phyloP scores from a whole-genome alignment of 2,888 invertebrate genomes.

The Anarsia innoxiella region DNA sequence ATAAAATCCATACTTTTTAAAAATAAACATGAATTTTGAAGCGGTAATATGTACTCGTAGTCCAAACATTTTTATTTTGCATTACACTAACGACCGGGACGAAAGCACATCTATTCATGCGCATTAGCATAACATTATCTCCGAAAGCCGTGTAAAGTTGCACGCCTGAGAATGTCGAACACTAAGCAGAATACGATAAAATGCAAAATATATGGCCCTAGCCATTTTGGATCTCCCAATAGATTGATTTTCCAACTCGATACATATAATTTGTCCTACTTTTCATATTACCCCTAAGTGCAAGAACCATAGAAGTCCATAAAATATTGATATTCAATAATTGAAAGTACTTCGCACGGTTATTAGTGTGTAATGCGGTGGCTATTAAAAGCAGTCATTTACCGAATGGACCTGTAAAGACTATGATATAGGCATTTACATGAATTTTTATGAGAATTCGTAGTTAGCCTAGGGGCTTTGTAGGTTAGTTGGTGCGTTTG shows the following conservation, averaged over 20 bases:
- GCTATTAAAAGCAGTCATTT: conserved; percentile 26
- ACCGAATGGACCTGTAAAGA: conserved; percentile 24
- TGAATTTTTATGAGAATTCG: conserved; percentile 32
- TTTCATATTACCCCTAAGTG: not conserved
- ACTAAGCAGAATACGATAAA: conserved; percentile 31
- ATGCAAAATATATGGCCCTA: conserved; percentile 33
- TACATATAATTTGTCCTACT: conserved; percentile 8
- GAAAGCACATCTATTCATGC: conserved; percentile 33
- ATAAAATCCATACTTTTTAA: too few relatives aligned
- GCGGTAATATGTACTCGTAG: conserved; percentile 13
- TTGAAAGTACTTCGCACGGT: conserved; percentile 21
- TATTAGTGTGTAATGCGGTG: conserved; percentile 29
- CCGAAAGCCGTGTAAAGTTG: conserved; percentile 42
- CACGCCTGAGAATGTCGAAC: conserved; percentile 42
- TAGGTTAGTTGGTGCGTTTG: conserved; percentile 49
- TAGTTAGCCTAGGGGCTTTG: conserved; percentile 39
- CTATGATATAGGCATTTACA: conserved; percentile 22
- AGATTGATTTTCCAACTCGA: conserved; percentile 4
- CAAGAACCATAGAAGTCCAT: conserved; percentile 4
- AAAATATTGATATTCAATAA: conserved; percentile 21
- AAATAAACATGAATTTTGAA: conserved; percentile 13
- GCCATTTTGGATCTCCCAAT: conserved; percentile 4
- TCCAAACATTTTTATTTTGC: conserved; percentile 24
- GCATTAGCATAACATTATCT: conserved; percentile 54
- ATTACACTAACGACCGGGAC: conserved; percentile 31